phyloP scores from a whole-genome alignment of 1,140 invertebrate genomes.

The Zaprionus nigranus region DNA sequence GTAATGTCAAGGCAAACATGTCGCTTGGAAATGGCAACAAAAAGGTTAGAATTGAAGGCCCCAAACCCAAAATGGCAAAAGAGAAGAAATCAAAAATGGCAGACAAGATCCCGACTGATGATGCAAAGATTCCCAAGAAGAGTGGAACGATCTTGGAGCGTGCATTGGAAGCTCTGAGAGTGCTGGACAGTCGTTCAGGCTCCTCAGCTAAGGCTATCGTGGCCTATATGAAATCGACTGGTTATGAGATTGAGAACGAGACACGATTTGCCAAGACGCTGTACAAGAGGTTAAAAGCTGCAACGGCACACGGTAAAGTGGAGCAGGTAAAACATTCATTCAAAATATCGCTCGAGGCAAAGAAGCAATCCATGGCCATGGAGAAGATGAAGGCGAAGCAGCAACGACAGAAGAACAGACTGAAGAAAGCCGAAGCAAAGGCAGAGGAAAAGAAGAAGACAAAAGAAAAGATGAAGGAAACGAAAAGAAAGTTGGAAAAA shows the following conservation, averaged over 20 bases:
- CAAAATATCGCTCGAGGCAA: constrained; percentile 34
- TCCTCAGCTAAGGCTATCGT: constrained; percentile 54
- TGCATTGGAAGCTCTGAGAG: constrained; percentile 31
- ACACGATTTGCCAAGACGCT: constrained; percentile 3
- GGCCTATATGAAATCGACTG: constrained; percentile 41
- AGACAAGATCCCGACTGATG: background rate
- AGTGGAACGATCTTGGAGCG: background rate
- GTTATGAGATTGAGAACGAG: constrained; percentile 19
- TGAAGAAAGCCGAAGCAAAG: constrained; percentile 9
- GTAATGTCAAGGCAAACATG: background rate
- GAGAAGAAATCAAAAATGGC: constrained; percentile 23
- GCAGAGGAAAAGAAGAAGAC: constrained; percentile 11
- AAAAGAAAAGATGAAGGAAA: constrained; percentile 12
- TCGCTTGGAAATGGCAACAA: background rate
- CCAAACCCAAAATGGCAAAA: background rate
- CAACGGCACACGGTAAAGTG: constrained; percentile 31
- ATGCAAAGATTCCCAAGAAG: background rate
- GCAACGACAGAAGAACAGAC: background rate
- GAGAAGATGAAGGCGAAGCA: constrained; percentile 46
- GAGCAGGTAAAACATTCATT: constrained; percentile 51
- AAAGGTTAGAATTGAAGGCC: background rate
- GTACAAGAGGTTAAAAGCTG: constrained; percentile 28
- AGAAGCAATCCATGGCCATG: constrained; percentile 12
- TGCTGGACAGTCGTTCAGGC: constrained; percentile 26
- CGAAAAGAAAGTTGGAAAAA: background rate